Conservation (phyloP, 2,797 vertebrate species). For the Fringilla coelebs region DNA sequence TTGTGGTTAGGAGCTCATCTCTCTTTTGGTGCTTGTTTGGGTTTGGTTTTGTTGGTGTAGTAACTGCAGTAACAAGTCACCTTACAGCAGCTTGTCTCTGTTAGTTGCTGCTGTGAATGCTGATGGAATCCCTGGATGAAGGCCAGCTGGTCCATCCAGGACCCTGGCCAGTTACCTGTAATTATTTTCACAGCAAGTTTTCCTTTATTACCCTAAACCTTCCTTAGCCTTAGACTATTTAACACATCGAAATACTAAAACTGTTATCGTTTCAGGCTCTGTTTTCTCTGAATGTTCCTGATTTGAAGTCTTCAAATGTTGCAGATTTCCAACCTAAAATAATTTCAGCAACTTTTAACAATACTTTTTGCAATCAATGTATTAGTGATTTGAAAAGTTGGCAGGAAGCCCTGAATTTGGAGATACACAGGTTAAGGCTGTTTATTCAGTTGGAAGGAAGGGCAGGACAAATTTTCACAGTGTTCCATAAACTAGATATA, state of each 20-base stretch:
- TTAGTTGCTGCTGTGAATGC: fast-evolving
- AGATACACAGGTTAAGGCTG: neutral
- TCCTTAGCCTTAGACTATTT: neutral
- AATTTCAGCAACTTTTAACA: neutral
- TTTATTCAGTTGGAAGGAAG: neutral
- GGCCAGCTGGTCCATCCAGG: neutral
- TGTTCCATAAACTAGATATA: neutral
- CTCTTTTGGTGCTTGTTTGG: neutral
- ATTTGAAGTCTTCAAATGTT: neutral
- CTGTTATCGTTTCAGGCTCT: neutral
- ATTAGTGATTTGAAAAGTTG: neutral
- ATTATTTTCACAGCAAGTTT: neutral
- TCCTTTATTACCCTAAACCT: neutral
- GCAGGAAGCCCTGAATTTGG: neutral
- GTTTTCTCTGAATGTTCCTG: neutral
- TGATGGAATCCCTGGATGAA: neutral
- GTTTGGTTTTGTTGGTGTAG: neutral
- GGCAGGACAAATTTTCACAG: neutral
- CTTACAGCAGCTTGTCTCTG: neutral
- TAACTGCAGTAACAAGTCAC: neutral
- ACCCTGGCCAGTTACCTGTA: neutral
- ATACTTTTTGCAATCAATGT: neutral
- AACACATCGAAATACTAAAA: neutral
- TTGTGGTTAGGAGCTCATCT: neutral
- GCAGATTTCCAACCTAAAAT: neutral